phyloP scores from a whole-genome alignment of 2,888 invertebrate species.

The Dilophus febrilis region DNA sequence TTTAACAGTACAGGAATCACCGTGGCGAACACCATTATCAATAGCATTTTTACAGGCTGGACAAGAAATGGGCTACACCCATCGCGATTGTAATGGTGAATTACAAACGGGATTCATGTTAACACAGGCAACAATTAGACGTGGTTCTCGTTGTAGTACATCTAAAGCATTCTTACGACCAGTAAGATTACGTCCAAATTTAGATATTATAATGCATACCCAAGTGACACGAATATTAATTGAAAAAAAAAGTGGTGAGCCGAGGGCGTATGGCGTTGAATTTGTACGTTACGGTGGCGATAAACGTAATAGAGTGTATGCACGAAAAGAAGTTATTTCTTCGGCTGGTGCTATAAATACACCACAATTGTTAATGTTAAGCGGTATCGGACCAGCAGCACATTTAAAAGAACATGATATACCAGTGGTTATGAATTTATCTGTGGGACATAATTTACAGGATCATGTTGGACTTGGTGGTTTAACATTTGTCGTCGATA shows the following conservation, averaged over 20 bases:
- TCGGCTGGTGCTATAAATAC: conserved; percentile 78
- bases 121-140: conserved; percentile 66
- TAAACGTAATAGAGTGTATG: conserved; percentile 42
- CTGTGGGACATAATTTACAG: conserved; percentile 70
- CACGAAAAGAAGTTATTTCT: conserved; percentile 64
- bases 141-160: conserved; percentile 73
- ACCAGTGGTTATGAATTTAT: conserved; percentile 53
- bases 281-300: conserved; percentile 50
- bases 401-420: conserved; percentile 56
- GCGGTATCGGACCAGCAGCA: conserved; percentile 69
- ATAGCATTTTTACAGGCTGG: conserved; percentile 72
- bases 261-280: conserved; percentile 60
- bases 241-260: conserved; percentile 36
- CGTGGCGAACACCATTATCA: conserved; percentile 66
- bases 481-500: conserved; percentile 63
- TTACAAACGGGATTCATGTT: conserved; percentile 76
- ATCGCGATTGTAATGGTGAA: conserved; percentile 66
- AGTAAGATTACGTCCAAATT: conserved; percentile 53
- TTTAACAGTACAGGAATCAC: conserved; percentile 67
- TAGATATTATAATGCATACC: conserved; percentile 62
- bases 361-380: conserved; percentile 81
- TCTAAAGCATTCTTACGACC: conserved; percentile 77
- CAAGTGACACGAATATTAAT: conserved; percentile 58
- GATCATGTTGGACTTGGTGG: conserved; percentile 80
- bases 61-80: conserved; percentile 62